Conservation (phyloP, 1,140 invertebrate genomes). For the Platyscapa corneri region DNA sequence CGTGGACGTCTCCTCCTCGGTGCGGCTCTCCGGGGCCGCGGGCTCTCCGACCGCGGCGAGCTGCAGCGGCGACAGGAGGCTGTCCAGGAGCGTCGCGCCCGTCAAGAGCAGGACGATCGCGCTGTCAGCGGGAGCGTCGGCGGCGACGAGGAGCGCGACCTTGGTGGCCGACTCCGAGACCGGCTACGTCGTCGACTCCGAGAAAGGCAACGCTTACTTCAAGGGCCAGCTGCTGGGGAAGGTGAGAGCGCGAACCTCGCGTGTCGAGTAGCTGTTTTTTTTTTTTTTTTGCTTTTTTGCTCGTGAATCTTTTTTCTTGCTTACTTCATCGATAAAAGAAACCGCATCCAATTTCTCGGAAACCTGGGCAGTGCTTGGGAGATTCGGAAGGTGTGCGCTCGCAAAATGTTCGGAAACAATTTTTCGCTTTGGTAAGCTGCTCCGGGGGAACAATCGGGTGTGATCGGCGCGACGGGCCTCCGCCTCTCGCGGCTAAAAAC, state of each 20-base stretch:
- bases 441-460: too few relatives aligned
- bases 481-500: too few relatives aligned
- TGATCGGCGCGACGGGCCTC: too few relatives aligned
- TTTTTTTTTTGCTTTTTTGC: neutral
- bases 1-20: constrained; percentile 38
- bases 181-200: constrained; percentile 75
- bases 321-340: neutral
- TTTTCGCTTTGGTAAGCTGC: neutral
- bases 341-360: neutral
- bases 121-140: constrained; percentile 37
- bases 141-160: constrained; percentile 53
- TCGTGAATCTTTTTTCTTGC: neutral
- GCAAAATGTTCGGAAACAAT: neutral
- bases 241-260: constrained; percentile 63
- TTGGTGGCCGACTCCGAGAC: constrained; percentile 66
- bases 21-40: neutral
- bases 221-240: constrained; percentile 77
- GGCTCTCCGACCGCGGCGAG: constrained; percentile 23
- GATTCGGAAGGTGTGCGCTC: too few relatives aligned
- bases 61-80: neutral
- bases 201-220: constrained; percentile 74
- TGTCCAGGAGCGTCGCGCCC: neutral
- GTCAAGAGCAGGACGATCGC: neutral
- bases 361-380: neutral
- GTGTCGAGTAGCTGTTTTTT: too few relatives aligned